These are phyloP conservation scores for Zosterops hypoxanthus DNA, from an alignment of 2,113 vertebrate species.

Conservation along the genomic window DNA sequence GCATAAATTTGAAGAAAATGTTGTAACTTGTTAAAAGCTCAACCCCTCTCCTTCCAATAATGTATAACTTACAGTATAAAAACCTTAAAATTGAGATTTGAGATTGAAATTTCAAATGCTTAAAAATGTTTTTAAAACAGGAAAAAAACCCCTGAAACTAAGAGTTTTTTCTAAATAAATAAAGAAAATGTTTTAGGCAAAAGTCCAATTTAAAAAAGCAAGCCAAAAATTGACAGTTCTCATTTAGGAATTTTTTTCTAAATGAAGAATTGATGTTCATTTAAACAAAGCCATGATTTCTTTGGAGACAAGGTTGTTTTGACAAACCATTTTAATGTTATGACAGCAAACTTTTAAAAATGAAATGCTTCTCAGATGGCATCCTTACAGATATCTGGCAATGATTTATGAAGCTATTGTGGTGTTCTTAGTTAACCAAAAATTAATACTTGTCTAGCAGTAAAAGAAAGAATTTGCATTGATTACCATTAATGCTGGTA, in stretches of 20 bases:
- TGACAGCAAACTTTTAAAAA: not conserved
- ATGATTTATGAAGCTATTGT: not conserved
- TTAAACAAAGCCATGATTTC: not conserved
- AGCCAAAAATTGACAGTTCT: not conserved
- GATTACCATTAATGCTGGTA: not conserved
- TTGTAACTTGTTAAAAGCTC: not conserved
- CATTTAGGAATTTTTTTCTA: slow-evolving; percentile 13
- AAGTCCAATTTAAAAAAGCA: not conserved
- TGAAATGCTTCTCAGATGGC: not conserved
- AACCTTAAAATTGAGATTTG: not conserved
- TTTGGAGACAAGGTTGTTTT: not conserved
- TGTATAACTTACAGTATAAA: not conserved
- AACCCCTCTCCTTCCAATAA: not conserved
- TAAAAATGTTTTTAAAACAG: not conserved
- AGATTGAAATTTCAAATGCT: not conserved
- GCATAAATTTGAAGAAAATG: not conserved
- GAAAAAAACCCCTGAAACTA: not conserved
- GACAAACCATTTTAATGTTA: not conserved
- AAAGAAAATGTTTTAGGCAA: not conserved
- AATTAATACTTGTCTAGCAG: not conserved
- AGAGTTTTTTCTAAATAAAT: not conserved
- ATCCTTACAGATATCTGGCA: slow-evolving; percentile 7
- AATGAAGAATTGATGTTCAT: not conserved
- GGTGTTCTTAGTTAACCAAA: slow-evolving; percentile 14
- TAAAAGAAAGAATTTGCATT: not conserved